Evolutionary conservation across 2,797 vertebrate species (phyloP).

Genomic region (Myotis vivesi): DNA sequence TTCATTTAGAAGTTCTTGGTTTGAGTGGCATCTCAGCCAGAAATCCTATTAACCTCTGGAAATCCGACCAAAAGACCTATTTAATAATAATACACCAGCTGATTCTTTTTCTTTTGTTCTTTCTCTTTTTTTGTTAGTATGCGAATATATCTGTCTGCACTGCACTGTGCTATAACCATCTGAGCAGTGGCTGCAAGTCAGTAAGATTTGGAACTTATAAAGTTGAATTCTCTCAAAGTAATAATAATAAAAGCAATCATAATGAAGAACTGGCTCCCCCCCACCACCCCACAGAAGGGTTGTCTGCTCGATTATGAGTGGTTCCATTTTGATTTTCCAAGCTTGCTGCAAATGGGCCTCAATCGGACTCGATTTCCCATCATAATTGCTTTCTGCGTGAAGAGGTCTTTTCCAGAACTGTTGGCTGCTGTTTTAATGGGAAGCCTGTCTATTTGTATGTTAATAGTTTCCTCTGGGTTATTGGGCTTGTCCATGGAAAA

Average conservation of each 20-base stretch:
- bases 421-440: constrained; percentile 85
- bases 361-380: constrained; percentile 71
- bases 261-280: background rate
- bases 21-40: background rate
- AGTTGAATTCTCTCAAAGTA: constrained; percentile 11
- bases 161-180: background rate
- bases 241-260: constrained; percentile 58
- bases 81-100: background rate
- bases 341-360: constrained; percentile 74
- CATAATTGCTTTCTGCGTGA: constrained; percentile 80
- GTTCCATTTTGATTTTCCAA: constrained; percentile 78
- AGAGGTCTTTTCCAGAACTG: constrained; percentile 78
- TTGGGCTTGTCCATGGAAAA: constrained; percentile 84
- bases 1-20: constrained; percentile 2
- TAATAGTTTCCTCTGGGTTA: constrained; percentile 86
- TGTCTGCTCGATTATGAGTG: constrained; percentile 72
- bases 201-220: constrained; percentile 29
- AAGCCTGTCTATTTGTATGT: constrained; percentile 86
- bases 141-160: background rate
- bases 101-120: background rate
- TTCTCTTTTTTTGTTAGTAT: background rate
- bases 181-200: background rate
- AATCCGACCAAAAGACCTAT: background rate
- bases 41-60: constrained; percentile 38
- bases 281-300: background rate